A percentile compares a stretch with the other conserved stretches of the same genome.
phyloP scores from a whole-genome alignment of 2,113 vertebrate genomes.

The Gnathonemus longibarbis region DNA sequence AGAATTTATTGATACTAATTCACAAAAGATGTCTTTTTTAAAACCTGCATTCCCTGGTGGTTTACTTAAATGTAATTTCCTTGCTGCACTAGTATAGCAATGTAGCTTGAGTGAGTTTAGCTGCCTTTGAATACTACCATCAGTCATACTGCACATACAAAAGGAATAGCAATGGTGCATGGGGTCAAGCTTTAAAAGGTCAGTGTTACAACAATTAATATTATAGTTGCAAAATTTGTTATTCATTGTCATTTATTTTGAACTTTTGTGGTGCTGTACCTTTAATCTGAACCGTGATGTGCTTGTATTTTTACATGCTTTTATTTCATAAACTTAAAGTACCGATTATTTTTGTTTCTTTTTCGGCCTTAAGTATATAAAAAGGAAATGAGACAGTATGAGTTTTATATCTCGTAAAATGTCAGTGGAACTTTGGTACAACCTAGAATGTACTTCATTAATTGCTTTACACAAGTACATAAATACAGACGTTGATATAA shows the following conservation, averaged over 20 bases:
- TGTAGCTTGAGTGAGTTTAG: slow-evolving; percentile 36
- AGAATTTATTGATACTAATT: not conserved
- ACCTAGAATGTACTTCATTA: not conserved
- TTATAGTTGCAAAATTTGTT: not conserved
- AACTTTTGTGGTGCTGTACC: not conserved
- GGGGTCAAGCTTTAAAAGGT: slow-evolving; percentile 25
- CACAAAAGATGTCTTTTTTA: not conserved
- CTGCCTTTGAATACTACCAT: slow-evolving; percentile 49
- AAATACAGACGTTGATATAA: slow-evolving; percentile 39
- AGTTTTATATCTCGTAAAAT: not conserved
- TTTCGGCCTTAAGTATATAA: not conserved
- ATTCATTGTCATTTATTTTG: not conserved
- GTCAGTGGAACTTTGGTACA: not conserved
- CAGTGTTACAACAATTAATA: not conserved
- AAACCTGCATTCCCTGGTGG: not conserved
- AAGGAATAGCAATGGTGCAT: slow-evolving; percentile 36
- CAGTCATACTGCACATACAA: slow-evolving; percentile 42
- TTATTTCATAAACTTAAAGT: not conserved
- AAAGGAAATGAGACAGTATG: not conserved
- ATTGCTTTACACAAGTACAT: slow-evolving; percentile 42
- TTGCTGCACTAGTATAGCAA: slow-evolving; percentile 35
- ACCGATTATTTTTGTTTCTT: not conserved
- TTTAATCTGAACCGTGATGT: not conserved
- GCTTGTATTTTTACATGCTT: not conserved
- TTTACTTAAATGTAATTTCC: slow-evolving; percentile 35